Percentiles rank a stretch among this genome's conserved stretches.
Conservation (phyloP, 2,888 invertebrate species). For the Furcula furcula region DNA sequence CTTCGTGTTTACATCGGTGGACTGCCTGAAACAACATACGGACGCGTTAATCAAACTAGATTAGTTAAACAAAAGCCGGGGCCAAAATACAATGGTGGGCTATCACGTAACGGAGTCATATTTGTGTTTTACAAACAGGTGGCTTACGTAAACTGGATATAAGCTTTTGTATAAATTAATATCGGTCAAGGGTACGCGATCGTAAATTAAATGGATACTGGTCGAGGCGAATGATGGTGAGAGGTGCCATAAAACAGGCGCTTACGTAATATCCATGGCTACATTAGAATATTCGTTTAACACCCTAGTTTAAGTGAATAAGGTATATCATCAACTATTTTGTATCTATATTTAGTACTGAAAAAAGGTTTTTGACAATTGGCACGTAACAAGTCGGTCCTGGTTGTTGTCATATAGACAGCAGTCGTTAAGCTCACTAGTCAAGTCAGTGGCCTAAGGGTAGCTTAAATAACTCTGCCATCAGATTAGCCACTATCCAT, state of each 20-base stretch:
- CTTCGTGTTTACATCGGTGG: slow-evolving; percentile 73
- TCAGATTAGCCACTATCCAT: no score
- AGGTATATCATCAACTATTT: background rate
- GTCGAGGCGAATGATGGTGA: slow-evolving; percentile 12
- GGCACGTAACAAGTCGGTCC: no score
- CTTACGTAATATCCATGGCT: slow-evolving; percentile 22
- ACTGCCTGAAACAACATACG: slow-evolving; percentile 74
- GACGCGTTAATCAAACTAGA: slow-evolving; percentile 50
- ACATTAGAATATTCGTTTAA: slow-evolving; percentile 14
- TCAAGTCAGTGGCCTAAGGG: no score
- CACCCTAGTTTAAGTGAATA: background rate
- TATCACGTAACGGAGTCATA: slow-evolving; percentile 39
- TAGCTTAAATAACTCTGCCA: no score
- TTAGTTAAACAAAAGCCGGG: slow-evolving; percentile 48
- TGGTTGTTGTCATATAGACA: no score
- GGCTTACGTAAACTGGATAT: slow-evolving; percentile 33
- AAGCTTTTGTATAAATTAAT: slow-evolving; percentile 35
- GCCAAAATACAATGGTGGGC: slow-evolving; percentile 33
- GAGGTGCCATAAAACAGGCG: slow-evolving; percentile 23
- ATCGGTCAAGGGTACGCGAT: slow-evolving; percentile 42
- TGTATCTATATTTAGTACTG: no score
- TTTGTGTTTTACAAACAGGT: slow-evolving; percentile 44
- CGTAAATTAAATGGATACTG: slow-evolving; percentile 27
- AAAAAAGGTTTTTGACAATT: no score
- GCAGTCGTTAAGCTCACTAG: no score